Evolutionary conservation across 2,888 invertebrate genomes (phyloP).

Genomic region (Hydrotaea cyrtoneurina): DNA sequence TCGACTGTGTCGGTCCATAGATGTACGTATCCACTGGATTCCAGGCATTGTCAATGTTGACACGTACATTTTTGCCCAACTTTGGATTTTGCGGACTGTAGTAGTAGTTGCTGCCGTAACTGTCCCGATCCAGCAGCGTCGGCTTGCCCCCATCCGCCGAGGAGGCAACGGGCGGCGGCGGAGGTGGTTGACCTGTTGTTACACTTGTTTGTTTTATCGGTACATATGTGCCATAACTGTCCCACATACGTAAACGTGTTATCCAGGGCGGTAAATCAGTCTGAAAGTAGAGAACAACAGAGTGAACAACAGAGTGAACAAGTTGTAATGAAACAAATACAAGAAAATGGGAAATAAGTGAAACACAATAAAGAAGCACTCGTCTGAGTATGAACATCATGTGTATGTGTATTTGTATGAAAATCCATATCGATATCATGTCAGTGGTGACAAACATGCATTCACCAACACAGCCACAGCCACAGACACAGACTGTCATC

Average conservation of each 20-base stretch:
- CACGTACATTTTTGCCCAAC: conserved; percentile 79
- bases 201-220: conserved; percentile 79
- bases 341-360: neutral
- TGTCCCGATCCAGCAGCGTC: conserved; percentile 76
- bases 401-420: neutral
- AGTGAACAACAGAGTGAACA: neutral
- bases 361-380: neutral
- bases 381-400: neutral
- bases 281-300: conserved; percentile 68
- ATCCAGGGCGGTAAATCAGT: conserved; percentile 83
- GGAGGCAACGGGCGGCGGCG: conserved; percentile 76
- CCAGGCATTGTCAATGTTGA: conserved; percentile 81
- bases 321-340: neutral
- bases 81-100: conserved; percentile 80
- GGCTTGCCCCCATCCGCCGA: conserved; percentile 76
- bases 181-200: conserved; percentile 78
- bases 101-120: conserved; percentile 76
- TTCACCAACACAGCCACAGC: too few species aligned
- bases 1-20: conserved; percentile 81
- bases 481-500: too few species aligned
- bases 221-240: conserved; percentile 84
- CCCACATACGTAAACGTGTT: conserved; percentile 88
- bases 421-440: too few species aligned
- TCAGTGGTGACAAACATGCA: too few species aligned
- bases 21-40: conserved; percentile 81